A percentile compares a stretch with the other conserved stretches of the same genome.
phyloP scores from a whole-genome alignment of 92 coral and sea anemone genomes.

The Paramuricea clavata region DNA sequence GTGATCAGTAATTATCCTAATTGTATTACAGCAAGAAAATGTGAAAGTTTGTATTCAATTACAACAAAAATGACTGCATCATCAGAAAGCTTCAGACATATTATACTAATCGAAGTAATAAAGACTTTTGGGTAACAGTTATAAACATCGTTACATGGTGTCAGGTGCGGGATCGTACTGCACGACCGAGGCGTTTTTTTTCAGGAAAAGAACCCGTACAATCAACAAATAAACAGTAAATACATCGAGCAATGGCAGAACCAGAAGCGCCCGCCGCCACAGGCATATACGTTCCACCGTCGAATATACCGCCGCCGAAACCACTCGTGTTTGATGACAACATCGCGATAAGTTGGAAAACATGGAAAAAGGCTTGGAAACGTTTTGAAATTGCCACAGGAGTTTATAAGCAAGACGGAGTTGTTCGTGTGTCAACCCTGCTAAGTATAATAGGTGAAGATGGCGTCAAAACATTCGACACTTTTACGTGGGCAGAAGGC shows the following conservation, averaged over 20 bases:
- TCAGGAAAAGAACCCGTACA: neutral
- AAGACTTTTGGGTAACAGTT: too few relatives aligned
- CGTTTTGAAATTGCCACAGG: constrained; percentile 71
- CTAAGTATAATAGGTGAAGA: constrained; percentile 66
- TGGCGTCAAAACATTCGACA: constrained; percentile 65
- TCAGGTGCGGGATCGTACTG: neutral
- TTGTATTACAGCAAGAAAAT: too few relatives aligned
- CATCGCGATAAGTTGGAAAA: constrained; percentile 65
- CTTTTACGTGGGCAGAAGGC: constrained; percentile 65
- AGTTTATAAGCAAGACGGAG: constrained; percentile 59
- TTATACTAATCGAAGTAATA: too few relatives aligned
- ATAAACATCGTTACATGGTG: constrained; percentile 1
- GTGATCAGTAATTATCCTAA: too few relatives aligned
- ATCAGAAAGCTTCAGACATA: constrained; percentile 43
- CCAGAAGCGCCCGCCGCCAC: constrained; percentile 49
- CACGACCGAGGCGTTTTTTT: neutral
- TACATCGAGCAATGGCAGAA: neutral
- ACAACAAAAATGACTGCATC: too few relatives aligned
- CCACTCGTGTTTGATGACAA: constrained; percentile 70
- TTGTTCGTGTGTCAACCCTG: constrained; percentile 63
- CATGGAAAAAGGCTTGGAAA: constrained; percentile 71
- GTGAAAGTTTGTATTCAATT: too few relatives aligned
- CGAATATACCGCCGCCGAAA: constrained; percentile 72
- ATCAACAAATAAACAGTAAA: neutral
- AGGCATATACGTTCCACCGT: constrained; percentile 60